These are phyloP conservation scores for Cariama cristata DNA, from an alignment of 2,113 vertebrate species.

Conservation along the genomic window DNA sequence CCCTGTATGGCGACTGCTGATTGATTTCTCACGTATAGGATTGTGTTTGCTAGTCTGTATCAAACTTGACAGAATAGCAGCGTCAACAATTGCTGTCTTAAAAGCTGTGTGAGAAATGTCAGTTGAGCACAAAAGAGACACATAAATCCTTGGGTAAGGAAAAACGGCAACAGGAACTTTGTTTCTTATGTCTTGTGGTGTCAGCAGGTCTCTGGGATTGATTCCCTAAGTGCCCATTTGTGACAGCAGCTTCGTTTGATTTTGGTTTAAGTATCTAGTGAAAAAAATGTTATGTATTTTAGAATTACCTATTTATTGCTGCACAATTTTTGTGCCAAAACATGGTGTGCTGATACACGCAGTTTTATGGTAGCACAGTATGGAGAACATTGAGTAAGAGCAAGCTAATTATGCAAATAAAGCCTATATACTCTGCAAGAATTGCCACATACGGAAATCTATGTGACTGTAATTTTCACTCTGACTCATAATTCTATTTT, in stretches of 20 bases:
- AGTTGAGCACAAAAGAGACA: fast-evolving
- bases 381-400: background rate
- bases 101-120: background rate
- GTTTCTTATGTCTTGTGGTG: background rate
- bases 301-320: background rate
- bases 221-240: background rate
- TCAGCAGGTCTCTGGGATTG: background rate
- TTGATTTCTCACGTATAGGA: background rate
- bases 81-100: background rate
- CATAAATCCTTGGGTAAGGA: background rate
- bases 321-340: background rate
- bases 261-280: background rate
- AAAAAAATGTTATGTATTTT: background rate
- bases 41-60: background rate
- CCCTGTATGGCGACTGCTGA: background rate
- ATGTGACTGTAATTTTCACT: background rate
- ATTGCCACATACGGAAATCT: background rate
- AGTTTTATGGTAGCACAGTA: background rate
- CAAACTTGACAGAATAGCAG: background rate
- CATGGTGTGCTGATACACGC: background rate
- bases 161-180: background rate
- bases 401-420: background rate
- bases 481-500: background rate
- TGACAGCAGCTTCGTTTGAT: background rate
- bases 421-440: background rate